Evolutionary conservation across 2,113 vertebrate species (phyloP).

Genomic region (Dinomys branickii): DNA sequence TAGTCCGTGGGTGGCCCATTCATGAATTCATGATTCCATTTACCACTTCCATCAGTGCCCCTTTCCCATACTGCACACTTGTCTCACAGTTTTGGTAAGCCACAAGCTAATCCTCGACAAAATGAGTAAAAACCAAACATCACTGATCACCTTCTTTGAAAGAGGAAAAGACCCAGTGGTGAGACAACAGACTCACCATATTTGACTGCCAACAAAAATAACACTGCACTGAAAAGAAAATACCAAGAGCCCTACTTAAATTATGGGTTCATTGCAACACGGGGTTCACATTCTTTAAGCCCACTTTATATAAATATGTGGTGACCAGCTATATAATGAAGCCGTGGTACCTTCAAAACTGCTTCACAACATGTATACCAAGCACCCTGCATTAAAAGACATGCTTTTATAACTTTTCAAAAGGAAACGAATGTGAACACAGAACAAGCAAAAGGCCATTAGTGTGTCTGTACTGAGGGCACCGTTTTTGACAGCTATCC

Average conservation of each 20-base stretch:
- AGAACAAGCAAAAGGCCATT: background rate
- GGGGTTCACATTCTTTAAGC: background rate
- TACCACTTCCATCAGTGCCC: background rate
- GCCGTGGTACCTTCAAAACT: background rate
- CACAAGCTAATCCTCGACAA: background rate
- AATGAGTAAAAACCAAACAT: background rate
- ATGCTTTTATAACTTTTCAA: background rate
- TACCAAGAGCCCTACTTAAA: background rate
- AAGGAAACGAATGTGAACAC: background rate
- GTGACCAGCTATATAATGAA: background rate
- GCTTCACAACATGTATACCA: background rate
- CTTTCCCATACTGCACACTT: background rate
- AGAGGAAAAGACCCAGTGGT: background rate
- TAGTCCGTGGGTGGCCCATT: background rate
- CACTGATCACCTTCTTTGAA: background rate
- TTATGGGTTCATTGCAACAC: background rate
- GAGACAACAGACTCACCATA: background rate
- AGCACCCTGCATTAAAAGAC: background rate
- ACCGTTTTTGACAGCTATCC: background rate
- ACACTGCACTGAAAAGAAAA: background rate
- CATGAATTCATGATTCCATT: background rate
- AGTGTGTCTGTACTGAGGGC: background rate
- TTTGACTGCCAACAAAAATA: background rate
- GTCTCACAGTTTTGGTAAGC: background rate
- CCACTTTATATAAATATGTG: background rate